Conservation (phyloP, 2,888 invertebrate genomes). For the Margaritifera margaritifera region DNA sequence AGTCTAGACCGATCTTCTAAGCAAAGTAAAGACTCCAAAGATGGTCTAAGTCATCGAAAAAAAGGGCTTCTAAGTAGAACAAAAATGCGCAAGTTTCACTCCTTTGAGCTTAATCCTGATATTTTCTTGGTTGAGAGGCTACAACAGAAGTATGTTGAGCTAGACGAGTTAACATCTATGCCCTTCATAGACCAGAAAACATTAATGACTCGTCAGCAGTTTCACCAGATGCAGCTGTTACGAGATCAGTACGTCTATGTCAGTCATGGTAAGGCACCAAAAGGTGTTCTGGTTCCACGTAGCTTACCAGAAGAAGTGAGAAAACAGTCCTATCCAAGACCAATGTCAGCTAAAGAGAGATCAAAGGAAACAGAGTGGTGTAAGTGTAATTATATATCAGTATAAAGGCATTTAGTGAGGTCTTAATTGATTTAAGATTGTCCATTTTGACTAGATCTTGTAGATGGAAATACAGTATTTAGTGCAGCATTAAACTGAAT, state of each 20-base stretch:
- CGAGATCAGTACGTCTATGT: conserved; percentile 46
- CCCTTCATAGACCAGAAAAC: conserved; percentile 42
- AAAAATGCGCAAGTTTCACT: conserved; percentile 39
- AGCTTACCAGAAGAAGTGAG: conserved; percentile 42
- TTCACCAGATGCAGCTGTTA: conserved; percentile 51
- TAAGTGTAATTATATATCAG: too few relatives aligned
- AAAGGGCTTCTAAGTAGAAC: conserved; percentile 36
- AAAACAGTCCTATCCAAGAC: conserved; percentile 15
- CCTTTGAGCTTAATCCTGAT: conserved; percentile 46
- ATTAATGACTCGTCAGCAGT: conserved; percentile 43
- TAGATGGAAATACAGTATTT: too few relatives aligned
- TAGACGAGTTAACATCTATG: conserved; percentile 49
- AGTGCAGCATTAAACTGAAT: too few relatives aligned
- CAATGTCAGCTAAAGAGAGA: conserved; percentile 20
- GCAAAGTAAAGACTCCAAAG: too few relatives aligned
- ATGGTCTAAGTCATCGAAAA: conserved; percentile 5
- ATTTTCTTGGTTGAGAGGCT: conserved; percentile 49
- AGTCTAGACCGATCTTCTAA: too few relatives aligned
- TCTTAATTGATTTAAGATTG: too few relatives aligned
- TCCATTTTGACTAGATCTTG: too few relatives aligned
- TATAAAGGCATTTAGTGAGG: too few relatives aligned
- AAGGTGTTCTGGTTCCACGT: conserved; percentile 44
- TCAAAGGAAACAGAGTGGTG: too few relatives aligned
- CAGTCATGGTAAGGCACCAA: conserved; percentile 46
- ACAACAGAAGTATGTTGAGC: conserved; percentile 57